Evolutionary conservation across 2,113 vertebrate genomes (phyloP).

Genomic region (Hyperoodon ampullatus): DNA sequence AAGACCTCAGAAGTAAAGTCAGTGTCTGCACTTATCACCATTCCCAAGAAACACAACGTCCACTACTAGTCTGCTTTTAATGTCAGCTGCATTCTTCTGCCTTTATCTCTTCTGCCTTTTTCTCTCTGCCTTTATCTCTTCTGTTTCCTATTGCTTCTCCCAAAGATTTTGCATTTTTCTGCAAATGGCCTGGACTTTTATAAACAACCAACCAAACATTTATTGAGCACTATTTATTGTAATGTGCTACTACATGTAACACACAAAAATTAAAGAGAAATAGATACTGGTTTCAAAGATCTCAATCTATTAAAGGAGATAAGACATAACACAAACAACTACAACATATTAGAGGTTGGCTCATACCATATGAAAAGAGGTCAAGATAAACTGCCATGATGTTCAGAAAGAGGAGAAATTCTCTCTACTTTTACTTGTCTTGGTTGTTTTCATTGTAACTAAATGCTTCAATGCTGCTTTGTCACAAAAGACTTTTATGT

Average conservation of each 20-base stretch:
- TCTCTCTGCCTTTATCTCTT: background rate
- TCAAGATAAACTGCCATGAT: background rate
- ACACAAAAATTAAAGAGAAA: conserved; percentile 47
- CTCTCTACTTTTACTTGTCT: conserved; percentile 48
- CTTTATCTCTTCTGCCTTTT: conserved; percentile 18
- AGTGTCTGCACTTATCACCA: background rate
- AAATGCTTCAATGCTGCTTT: conserved; percentile 60
- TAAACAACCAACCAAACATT: conserved; percentile 37
- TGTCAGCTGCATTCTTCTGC: background rate
- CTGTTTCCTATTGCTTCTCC: conserved; percentile 31
- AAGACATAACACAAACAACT: conserved; percentile 44
- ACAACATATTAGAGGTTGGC: conserved; percentile 12
- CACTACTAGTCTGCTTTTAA: background rate
- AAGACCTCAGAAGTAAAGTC: background rate
- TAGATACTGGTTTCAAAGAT: conserved; percentile 47
- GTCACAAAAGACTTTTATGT: conserved; percentile 64
- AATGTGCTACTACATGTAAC: background rate
- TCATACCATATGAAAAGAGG: conserved; percentile 24
- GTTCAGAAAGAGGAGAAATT: conserved; percentile 36
- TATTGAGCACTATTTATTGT: background rate
- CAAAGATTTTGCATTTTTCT: background rate
- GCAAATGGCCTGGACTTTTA: conserved; percentile 1
- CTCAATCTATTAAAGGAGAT: conserved; percentile 30
- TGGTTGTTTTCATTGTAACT: conserved; percentile 56
- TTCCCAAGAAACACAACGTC: background rate